Percentiles rank a stretch among this genome's conserved stretches.
phyloP scores from a whole-genome alignment of 2,797 vertebrate genomes.

The Poecilia picta region DNA sequence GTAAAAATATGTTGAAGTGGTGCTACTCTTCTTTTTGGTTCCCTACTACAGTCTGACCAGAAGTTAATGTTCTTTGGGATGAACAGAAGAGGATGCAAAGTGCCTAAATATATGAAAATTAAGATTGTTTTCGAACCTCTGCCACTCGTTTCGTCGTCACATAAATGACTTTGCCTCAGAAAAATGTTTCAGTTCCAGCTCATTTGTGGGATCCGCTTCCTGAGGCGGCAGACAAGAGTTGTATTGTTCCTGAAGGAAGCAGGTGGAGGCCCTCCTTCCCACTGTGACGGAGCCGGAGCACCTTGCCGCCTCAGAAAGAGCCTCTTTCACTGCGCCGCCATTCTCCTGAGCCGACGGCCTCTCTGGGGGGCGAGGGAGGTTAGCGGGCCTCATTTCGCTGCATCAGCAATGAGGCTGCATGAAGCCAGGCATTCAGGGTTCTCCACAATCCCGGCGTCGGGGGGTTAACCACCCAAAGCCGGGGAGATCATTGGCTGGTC shows the following conservation, averaged over 20 bases:
- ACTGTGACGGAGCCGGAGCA: slow-evolving; percentile 14
- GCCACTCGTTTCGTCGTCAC: not conserved
- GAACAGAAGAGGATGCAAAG: not conserved
- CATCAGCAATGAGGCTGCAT: slow-evolving; percentile 26
- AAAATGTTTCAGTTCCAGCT: slow-evolving; percentile 7
- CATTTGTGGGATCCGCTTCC: slow-evolving; percentile 1
- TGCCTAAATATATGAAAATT: not conserved
- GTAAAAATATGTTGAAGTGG: no score
- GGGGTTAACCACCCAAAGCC: slow-evolving; percentile 48
- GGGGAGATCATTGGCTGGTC: slow-evolving; percentile 29
- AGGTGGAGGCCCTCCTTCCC: slow-evolving; percentile 68
- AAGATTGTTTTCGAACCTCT: not conserved
- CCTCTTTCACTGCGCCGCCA: slow-evolving; percentile 61
- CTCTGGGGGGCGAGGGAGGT: slow-evolving; percentile 30
- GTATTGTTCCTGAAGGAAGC: slow-evolving; percentile 66
- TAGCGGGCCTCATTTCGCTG: not conserved
- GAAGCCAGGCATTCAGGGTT: slow-evolving; percentile 67
- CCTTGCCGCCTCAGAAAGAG: slow-evolving; percentile 63
- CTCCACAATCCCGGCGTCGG: slow-evolving; percentile 39
- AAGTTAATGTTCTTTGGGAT: no score
- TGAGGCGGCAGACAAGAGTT: slow-evolving; percentile 56
- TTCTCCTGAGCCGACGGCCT: slow-evolving; percentile 35
- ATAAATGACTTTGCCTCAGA: not conserved
- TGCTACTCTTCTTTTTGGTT: no score
- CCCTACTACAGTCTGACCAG: no score